Conservation (phyloP, 2,113 vertebrate species). For the human (Homo sapiens) region GRCh38 chr15:97820501-97821000, state of each 20-base stretch:
- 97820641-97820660: not conserved
- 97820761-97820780: not conserved
- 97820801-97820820: not conserved
- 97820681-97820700: not conserved
- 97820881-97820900: not conserved
- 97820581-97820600: not conserved
- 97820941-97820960: not conserved
- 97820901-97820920: not conserved
- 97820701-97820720: not conserved
- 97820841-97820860: not conserved
- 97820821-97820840: not conserved
- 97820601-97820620: not conserved
- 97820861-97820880: not conserved
- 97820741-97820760: not conserved
- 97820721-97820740: not conserved
- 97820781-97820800: not conserved
- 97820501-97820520: not conserved
- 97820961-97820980: accelerated
- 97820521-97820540: not conserved
- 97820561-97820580: not conserved
- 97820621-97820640: not conserved
- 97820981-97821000: not conserved
- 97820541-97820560: not conserved
- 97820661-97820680: not conserved
- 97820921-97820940: not conserved